phyloP scores from a whole-genome alignment of 2,113 vertebrate species.

The Physeter macrocephalus region DNA sequence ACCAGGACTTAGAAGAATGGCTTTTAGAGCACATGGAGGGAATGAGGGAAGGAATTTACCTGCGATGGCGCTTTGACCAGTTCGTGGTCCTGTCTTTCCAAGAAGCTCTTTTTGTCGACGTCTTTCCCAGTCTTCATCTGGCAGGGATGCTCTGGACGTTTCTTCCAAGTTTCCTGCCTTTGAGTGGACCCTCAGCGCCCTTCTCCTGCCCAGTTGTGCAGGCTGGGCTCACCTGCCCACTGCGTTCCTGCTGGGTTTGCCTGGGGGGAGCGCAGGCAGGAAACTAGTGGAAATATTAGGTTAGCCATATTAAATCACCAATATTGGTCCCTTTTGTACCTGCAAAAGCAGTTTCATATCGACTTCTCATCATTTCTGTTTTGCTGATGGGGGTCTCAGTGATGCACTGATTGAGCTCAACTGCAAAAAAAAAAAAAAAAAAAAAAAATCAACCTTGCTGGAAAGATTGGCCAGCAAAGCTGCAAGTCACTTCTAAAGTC shows the following conservation, averaged over 20 bases:
- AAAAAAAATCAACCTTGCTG: background rate
- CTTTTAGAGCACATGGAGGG: background rate
- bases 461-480: background rate
- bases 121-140: background rate
- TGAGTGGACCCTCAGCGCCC: rapidly evolving
- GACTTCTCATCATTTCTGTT: background rate
- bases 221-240: rapidly evolving
- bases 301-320: background rate
- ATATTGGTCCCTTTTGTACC: background rate
- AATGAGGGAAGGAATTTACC: background rate
- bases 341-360: background rate
- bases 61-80: rapidly evolving
- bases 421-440: no score
- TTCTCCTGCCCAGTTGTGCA: background rate
- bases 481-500: background rate
- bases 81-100: background rate
- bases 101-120: background rate
- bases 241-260: background rate
- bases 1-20: background rate
- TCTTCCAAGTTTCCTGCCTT: background rate
- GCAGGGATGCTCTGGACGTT: no score
- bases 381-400: background rate
- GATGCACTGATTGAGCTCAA: background rate
- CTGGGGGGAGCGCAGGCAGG: background rate
- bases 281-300: background rate